phyloP scores from a whole-genome alignment of 2,888 invertebrate species.

The Chromoteleia sp. region DNA sequence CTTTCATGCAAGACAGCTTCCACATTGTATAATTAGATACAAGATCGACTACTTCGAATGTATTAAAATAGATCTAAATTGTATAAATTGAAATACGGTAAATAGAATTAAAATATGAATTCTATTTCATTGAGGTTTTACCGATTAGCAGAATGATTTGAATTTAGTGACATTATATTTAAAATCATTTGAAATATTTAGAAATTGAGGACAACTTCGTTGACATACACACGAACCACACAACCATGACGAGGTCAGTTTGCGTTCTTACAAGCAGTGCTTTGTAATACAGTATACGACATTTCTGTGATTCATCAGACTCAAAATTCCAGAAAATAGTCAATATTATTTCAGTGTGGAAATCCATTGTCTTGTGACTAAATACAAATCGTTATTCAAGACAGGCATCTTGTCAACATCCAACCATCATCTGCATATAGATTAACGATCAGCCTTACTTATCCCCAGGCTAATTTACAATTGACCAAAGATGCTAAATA shows the following conservation, averaged over 20 bases:
- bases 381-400: background rate
- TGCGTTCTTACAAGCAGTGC: background rate
- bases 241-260: background rate
- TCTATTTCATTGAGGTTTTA: too few relatives aligned
- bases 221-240: too few relatives aligned
- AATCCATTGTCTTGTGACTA: background rate
- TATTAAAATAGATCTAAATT: background rate
- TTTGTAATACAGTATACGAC: background rate
- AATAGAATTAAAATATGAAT: too few relatives aligned
- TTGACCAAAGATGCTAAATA: slow-evolving; percentile 32
- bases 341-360: too few relatives aligned
- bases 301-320: background rate
- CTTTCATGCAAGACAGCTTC: background rate
- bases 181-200: too few relatives aligned
- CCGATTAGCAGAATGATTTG: too few relatives aligned
- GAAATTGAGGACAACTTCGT: too few relatives aligned
- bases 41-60: too few relatives aligned
- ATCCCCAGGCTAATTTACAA: slow-evolving; percentile 22
- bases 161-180: too few relatives aligned
- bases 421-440: slow-evolving; percentile 2
- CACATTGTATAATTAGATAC: background rate
- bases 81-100: background rate
- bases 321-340: too few relatives aligned
- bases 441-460: slow-evolving; percentile 6
- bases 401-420: slow-evolving; percentile 2